Evolutionary conservation across 2,113 vertebrate species (phyloP).

Genomic region (Sylvilagus bachmani): DNA sequence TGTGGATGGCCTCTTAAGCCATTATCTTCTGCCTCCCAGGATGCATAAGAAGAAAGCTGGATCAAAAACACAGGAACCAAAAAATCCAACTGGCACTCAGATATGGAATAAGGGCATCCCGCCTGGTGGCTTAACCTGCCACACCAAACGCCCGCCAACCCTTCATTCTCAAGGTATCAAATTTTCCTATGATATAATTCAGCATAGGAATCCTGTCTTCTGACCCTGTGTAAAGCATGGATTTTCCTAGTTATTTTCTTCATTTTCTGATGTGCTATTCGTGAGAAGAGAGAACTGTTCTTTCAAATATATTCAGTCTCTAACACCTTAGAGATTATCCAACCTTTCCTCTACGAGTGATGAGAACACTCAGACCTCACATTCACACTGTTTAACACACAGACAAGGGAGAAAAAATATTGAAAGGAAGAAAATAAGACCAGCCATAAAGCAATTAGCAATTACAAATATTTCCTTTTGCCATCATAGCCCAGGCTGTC

Average conservation of each 20-base stretch:
- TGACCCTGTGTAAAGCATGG: not conserved
- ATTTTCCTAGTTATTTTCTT: conserved; percentile 12
- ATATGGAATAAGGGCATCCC: too few relatives aligned
- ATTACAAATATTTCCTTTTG: not conserved
- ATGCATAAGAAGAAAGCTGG: too few relatives aligned
- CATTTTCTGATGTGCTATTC: not conserved
- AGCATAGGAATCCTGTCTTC: not conserved
- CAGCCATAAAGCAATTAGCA: not conserved
- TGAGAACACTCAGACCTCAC: not conserved
- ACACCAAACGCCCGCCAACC: too few relatives aligned
- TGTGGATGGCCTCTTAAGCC: too few relatives aligned
- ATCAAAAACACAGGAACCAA: too few relatives aligned
- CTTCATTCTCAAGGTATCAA: not conserved
- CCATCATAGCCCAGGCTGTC: not conserved
- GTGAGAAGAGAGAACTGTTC: not conserved
- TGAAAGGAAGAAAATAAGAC: conserved; percentile 49
- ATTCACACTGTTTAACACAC: not conserved
- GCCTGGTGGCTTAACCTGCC: too few relatives aligned
- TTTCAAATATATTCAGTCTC: not conserved
- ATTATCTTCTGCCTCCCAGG: too few relatives aligned
- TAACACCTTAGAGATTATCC: conserved; percentile 1
- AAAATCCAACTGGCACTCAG: too few relatives aligned
- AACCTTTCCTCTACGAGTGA: not conserved
- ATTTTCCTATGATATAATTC: not conserved
- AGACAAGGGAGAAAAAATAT: not conserved